phyloP scores from a whole-genome alignment of 2,113 vertebrate species.

The Salvelinus fontinalis region DNA sequence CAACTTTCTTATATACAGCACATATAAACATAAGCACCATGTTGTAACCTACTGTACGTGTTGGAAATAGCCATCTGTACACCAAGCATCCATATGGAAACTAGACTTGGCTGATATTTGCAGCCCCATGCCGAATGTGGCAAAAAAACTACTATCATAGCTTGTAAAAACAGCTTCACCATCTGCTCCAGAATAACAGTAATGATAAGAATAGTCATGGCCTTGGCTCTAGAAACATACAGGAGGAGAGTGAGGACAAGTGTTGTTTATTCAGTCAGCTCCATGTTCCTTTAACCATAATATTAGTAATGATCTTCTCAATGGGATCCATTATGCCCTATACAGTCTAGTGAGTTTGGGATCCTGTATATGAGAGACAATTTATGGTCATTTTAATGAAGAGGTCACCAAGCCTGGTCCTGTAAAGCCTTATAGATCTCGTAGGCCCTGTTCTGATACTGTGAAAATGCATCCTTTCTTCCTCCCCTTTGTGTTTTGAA shows the following conservation, averaged over 20 bases:
- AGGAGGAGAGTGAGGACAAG: background rate
- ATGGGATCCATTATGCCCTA: background rate
- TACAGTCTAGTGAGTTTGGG: background rate
- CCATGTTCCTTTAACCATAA: background rate
- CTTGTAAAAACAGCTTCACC: constrained; percentile 6
- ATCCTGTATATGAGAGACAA: background rate
- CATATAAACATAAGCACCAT: background rate
- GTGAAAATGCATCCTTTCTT: background rate
- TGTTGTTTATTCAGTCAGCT: background rate
- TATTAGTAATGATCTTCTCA: constrained; percentile 1
- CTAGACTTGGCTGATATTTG: constrained; percentile 10
- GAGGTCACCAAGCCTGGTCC: constrained; percentile 4
- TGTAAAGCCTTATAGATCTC: background rate
- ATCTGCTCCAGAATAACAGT: constrained; percentile 15
- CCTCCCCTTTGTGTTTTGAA: background rate
- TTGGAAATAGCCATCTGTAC: background rate
- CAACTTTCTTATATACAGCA: background rate
- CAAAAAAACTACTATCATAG: background rate
- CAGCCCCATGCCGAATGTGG: background rate
- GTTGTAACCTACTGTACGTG: background rate
- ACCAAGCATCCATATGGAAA: background rate
- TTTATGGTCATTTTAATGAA: background rate
- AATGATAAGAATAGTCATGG: background rate
- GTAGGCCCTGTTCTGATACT: background rate
- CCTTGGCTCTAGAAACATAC: background rate